Evolutionary conservation across 2,888 invertebrate genomes (phyloP).

Genomic region (Petrophora chlorosata): DNA sequence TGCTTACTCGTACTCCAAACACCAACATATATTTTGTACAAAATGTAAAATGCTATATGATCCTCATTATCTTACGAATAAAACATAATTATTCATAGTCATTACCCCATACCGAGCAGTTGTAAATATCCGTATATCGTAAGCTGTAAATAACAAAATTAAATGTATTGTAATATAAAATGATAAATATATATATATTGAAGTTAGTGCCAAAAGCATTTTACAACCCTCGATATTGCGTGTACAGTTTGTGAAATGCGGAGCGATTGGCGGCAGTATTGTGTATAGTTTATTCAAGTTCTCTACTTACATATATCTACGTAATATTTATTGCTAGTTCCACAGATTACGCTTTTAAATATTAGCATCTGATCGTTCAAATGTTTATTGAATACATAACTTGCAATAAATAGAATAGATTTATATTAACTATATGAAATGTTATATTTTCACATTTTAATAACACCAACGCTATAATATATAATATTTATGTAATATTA

Average conservation of each 20-base stretch:
- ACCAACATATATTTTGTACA: constrained; percentile 46
- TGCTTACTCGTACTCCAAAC: constrained; percentile 25
- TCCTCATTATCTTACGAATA: too few species aligned
- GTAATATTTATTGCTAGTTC: constrained; percentile 52
- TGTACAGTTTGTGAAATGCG: constrained; percentile 53
- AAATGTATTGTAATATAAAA: constrained; percentile 69
- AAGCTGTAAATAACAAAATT: constrained; percentile 78
- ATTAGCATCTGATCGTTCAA: constrained; percentile 56
- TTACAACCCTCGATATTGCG: constrained; percentile 59
- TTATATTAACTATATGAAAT: constrained; percentile 33
- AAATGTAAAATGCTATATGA: constrained; percentile 51
- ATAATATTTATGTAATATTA: constrained; percentile 14
- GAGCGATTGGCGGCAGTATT: constrained; percentile 38
- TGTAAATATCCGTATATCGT: constrained; percentile 58
- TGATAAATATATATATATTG: constrained; percentile 68
- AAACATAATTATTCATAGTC: too few species aligned
- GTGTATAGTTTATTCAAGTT: constrained; percentile 37
- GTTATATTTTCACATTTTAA: constrained; percentile 42
- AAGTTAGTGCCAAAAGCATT: constrained; percentile 82
- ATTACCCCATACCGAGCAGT: constrained; percentile 49
- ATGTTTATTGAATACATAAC: constrained; percentile 31
- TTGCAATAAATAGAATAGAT: constrained; percentile 33
- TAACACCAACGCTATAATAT: constrained; percentile 29
- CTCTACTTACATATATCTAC: constrained; percentile 30
- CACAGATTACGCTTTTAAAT: constrained; percentile 65